phyloP scores from a whole-genome alignment of 1,140 invertebrate genomes.

The Drosophila guanche region DNA sequence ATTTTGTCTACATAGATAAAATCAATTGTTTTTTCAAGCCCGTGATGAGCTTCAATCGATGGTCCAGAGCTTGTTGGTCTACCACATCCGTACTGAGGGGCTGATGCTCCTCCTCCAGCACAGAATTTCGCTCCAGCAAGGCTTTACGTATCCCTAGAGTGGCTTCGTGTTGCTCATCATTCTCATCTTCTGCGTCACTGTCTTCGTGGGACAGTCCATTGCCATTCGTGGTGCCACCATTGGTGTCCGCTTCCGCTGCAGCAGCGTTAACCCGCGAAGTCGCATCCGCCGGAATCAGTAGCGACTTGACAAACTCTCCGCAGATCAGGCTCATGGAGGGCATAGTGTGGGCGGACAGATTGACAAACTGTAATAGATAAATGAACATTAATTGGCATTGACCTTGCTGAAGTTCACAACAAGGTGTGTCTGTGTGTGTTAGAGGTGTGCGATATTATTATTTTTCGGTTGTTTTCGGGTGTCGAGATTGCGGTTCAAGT shows the following conservation, averaged over 20 bases:
- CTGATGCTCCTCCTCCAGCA: conserved; percentile 34
- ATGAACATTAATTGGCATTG: conserved; percentile 66
- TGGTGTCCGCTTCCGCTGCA: conserved; percentile 19
- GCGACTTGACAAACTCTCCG: conserved; percentile 84
- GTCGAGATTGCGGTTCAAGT: conserved; percentile 70
- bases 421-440: conserved; percentile 52
- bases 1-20: conserved; percentile 51
- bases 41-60: conserved; percentile 36
- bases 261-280: conserved; percentile 24
- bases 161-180: conserved; percentile 2
- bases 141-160: conserved; percentile 37
- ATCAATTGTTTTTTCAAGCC: conserved; percentile 33
- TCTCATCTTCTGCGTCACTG: conserved; percentile 46
- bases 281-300: conserved; percentile 70
- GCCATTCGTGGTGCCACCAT: conserved; percentile 55
- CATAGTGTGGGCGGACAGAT: conserved; percentile 84
- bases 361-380: conserved; percentile 84
- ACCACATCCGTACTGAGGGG: conserved; percentile 7
- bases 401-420: conserved; percentile 72
- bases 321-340: conserved; percentile 85
- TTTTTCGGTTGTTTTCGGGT: conserved; percentile 31
- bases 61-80: conserved; percentile 40
- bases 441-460: conserved; percentile 4
- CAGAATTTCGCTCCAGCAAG: conserved; percentile 45
- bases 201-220: conserved; percentile 49